Conservation (phyloP, 1,140 invertebrate species). For the Cataglyphis hispanica region DNA sequence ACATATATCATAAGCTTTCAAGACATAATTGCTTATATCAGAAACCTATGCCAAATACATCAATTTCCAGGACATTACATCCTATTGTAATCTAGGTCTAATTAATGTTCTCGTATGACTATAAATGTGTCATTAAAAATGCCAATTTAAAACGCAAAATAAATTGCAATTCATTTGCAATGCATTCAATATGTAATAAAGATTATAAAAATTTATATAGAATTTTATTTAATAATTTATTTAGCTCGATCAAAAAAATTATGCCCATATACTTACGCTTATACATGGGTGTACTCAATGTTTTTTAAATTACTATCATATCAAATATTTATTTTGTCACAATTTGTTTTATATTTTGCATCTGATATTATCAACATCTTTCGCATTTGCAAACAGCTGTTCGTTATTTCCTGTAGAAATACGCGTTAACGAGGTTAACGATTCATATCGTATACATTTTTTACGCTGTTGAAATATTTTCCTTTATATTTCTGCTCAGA, state of each 20-base stretch:
- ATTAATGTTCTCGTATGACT: neutral
- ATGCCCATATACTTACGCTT: neutral
- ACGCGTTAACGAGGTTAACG: neutral
- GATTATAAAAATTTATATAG: neutral
- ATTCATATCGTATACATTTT: neutral
- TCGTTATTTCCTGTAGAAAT: neutral
- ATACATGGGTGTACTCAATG: neutral
- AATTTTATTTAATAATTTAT: neutral
- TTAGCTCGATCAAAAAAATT: neutral
- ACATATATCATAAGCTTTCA: neutral
- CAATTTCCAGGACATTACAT: neutral
- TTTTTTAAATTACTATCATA: slow-evolving; percentile 4
- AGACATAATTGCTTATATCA: neutral
- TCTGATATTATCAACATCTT: neutral
- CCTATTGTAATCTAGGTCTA: neutral
- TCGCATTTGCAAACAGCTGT: slow-evolving; percentile 9
- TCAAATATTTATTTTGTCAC: slow-evolving; percentile 17
- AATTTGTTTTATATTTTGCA: neutral
- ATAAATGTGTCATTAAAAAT: neutral
- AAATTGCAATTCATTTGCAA: neutral
- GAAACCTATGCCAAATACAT: neutral
- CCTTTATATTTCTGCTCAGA: neutral
- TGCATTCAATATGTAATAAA: neutral
- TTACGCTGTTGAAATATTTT: neutral
- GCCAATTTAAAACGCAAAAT: neutral